These are phyloP conservation scores for Corythornis madagascariensis DNA, from an alignment of 2,113 vertebrate genomes.

Conservation along the genomic window DNA sequence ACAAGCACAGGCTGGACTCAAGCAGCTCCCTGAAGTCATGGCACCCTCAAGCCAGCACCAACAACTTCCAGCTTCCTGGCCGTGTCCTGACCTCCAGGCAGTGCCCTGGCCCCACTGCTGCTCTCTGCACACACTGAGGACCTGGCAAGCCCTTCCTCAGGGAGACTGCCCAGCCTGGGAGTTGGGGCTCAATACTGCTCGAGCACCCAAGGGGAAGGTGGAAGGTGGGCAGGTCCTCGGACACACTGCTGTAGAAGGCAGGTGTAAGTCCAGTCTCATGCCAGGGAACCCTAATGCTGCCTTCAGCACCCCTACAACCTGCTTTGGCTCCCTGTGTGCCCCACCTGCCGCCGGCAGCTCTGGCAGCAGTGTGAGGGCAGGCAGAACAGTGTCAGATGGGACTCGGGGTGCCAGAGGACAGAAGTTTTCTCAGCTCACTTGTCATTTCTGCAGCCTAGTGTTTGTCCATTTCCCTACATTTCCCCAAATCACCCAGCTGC, in stretches of 20 bases:
- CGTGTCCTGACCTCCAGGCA: neutral
- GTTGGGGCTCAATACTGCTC: neutral
- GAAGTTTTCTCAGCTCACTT: neutral
- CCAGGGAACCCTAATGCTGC: neutral
- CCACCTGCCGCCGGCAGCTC: rapidly evolving
- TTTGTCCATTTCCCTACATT: neutral
- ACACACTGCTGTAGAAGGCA: neutral
- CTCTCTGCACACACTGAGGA: neutral
- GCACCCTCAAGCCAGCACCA: neutral
- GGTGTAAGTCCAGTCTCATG: neutral
- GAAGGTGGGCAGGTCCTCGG: neutral
- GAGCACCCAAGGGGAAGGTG: neutral
- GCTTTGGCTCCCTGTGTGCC: rapidly evolving
- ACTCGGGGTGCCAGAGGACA: neutral
- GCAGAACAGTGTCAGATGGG: neutral
- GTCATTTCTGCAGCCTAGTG: neutral
- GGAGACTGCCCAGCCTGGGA: neutral
- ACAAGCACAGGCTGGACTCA: neutral
- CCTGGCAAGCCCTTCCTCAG: neutral
- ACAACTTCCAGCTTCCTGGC: neutral
- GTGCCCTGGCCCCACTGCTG: neutral
- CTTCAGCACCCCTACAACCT: neutral
- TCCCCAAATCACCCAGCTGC: neutral
- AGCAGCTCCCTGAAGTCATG: neutral
- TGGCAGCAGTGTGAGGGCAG: neutral